Evolutionary conservation across 1,140 invertebrate genomes (phyloP).

Genomic region (Bombus superbus): DNA sequence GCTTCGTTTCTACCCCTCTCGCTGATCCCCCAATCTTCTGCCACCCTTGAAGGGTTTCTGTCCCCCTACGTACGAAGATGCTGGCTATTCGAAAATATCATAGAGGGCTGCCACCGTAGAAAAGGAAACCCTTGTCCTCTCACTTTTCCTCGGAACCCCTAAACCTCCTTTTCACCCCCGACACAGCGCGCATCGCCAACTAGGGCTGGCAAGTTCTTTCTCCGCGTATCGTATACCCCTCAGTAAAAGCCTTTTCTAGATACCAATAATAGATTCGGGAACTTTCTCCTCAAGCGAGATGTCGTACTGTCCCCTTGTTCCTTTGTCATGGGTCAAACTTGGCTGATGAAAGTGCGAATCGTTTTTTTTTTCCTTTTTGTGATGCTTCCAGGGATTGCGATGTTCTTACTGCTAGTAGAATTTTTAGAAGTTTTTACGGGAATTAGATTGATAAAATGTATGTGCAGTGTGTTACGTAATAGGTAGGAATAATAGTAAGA

Average conservation of each 20-base stretch:
- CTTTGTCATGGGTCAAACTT: neutral
- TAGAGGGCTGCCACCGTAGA: constrained; percentile 60
- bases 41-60: constrained; percentile 33
- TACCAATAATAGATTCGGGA: constrained; percentile 62
- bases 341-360: neutral
- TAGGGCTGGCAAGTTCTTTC: constrained; percentile 57
- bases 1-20: constrained; percentile 55
- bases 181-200: constrained; percentile 49
- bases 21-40: constrained; percentile 55
- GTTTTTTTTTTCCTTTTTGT: neutral
- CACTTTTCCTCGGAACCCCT: neutral
- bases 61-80: constrained; percentile 45
- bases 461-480: neutral
- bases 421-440: accelerated
- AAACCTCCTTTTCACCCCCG: constrained; percentile 9
- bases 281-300: constrained; percentile 30
- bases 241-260: constrained; percentile 43
- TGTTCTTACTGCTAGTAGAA: too few species aligned
- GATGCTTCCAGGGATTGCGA: too few species aligned
- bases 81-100: constrained; percentile 60
- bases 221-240: constrained; percentile 36
- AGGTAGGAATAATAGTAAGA: neutral
- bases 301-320: neutral
- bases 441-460: neutral
- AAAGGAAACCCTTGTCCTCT: constrained; percentile 58